phyloP scores from a whole-genome alignment of 2,888 invertebrate genomes.

The Chymomyza amoena region DNA sequence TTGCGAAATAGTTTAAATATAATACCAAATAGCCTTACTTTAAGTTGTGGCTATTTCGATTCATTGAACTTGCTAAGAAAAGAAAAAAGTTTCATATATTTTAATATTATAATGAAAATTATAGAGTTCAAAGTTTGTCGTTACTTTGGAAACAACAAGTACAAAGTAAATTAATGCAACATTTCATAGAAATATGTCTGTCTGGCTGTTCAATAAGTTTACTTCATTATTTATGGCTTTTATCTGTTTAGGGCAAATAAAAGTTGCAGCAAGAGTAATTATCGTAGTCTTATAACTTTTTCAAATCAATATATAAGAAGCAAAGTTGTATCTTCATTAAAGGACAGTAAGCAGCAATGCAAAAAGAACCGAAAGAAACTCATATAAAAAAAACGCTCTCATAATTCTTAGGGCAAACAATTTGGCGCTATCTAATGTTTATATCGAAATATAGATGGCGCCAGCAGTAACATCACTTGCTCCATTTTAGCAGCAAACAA shows the following conservation, averaged over 20 bases:
- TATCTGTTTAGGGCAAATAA: neutral
- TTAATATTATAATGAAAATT: slow-evolving; percentile 26
- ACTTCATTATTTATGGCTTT: neutral
- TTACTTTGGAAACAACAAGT: slow-evolving; percentile 22
- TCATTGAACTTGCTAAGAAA: neutral
- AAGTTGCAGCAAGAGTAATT: no score
- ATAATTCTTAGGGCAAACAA: no score
- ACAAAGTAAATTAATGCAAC: neutral
- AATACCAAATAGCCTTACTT: neutral
- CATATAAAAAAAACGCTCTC: no score
- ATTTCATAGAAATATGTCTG: neutral
- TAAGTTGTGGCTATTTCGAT: neutral
- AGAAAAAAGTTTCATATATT: neutral
- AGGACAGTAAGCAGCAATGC: no score
- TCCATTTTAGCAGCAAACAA: no score
- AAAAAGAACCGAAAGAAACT: no score
- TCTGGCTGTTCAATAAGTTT: neutral
- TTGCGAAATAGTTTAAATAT: neutral
- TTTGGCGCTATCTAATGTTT: no score
- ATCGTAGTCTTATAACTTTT: no score
- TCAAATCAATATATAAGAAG: no score
- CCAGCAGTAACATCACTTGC: no score
- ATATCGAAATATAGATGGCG: no score
- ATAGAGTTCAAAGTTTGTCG: slow-evolving; percentile 16
- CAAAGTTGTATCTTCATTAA: no score